Percentiles rank a stretch among this genome's conserved stretches.
These are phyloP conservation scores for Eubasilissa splendida DNA, from an alignment of 2,888 invertebrate species.

Conservation along the genomic window DNA sequence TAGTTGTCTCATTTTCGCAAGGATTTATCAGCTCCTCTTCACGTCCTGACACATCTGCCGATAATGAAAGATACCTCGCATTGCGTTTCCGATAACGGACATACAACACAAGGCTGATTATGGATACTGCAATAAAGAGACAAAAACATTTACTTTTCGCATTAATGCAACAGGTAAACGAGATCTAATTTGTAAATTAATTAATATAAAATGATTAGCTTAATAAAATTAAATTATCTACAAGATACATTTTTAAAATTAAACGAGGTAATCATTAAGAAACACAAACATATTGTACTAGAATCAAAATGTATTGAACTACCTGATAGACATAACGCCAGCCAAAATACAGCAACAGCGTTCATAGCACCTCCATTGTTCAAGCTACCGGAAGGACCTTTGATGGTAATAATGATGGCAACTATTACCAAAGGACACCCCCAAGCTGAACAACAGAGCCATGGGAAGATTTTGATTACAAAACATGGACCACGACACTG, in stretches of 20 bases:
- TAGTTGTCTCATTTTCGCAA: conserved; percentile 65
- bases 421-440: conserved; percentile 80
- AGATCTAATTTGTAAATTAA: not conserved
- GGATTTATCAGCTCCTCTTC: conserved; percentile 56
- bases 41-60: conserved; percentile 71
- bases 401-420: conserved; percentile 75
- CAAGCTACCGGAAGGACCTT: conserved; percentile 82
- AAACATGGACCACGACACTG: conserved; percentile 89
- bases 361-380: conserved; percentile 86
- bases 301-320: conserved; percentile 45
- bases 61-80: conserved; percentile 76
- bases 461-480: conserved; percentile 83
- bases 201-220: not conserved
- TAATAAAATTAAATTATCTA: not conserved
- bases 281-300: too few relatives aligned
- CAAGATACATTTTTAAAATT: too few relatives aligned
- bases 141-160: not conserved
- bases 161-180: too few relatives aligned
- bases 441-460: conserved; percentile 75
- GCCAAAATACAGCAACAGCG: conserved; percentile 81
- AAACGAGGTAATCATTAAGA: too few relatives aligned
- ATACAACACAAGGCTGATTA: conserved; percentile 87
- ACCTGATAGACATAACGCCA: conserved; percentile 87
- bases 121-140: conserved; percentile 75
- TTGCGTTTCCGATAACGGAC: conserved; percentile 84